Base-by-base conservation (phyloP, 2,113 vertebrate genomes). In the Oreotrochilus melanogaster region DNA sequence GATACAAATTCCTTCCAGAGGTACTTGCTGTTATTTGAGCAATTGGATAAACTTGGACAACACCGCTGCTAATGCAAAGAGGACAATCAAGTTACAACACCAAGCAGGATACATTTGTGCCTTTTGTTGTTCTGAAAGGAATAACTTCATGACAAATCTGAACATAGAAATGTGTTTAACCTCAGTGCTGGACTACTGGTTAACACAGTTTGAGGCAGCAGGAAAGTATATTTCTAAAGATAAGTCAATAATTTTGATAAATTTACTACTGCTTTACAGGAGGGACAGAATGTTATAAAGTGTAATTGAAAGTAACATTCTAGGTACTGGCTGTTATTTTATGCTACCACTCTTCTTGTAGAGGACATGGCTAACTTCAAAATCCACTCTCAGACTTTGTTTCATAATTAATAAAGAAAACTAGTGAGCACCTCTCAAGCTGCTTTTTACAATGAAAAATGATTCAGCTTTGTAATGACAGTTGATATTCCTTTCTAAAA, bases 351-450 rank as follows among this genome's bases (percentile, higher is more conserved):
- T 94, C 33, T 86, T 86, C 30, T 45, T 45, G 5, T 27, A 25
- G 30, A 78, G 22, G 43, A 6, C 53, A 72, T 48, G 14, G 18
- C 14, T 75, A 87, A 54, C n/a, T n/a, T 75, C 43, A 86, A 84
- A 22, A 61, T 89, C 24, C 14, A 61, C 67, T 37, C 25, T 86
- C 42, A 78, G 47, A 84, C 18, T 89, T 70, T 64, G 4, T 80
- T 95, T 84, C 47, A 83, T 91, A 92, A 93, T 92, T 92, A 94
- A 89, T 91, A 90, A 67, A 94, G 57, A 71, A 89, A 91, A 92
- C 81, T 72, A 87, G 61, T 37, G 91, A 84, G 43, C 3, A 57
- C 73, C 6, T 74, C 72, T 93, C 69, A 92, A 81, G 30, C 6
- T 92, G 9, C 14, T 67, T 89, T 94, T 72, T 12, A 57, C 81